Conservation (phyloP, 2,888 invertebrate species). For the Coenonympha arcania region DNA sequence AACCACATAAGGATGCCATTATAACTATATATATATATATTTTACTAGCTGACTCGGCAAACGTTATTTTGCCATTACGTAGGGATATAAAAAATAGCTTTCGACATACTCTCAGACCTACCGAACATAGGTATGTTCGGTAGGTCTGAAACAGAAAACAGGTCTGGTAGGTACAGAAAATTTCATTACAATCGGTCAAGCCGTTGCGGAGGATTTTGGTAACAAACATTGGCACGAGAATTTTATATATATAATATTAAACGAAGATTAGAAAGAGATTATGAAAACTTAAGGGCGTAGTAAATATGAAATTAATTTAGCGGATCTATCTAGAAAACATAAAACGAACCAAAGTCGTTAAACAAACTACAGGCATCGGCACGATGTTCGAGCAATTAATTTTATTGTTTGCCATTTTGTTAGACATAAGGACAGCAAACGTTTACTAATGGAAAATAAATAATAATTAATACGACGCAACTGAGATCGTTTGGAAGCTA, state of each 20-base stretch:
- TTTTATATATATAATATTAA: too few relatives aligned
- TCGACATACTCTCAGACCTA: too few relatives aligned
- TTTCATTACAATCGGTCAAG: too few relatives aligned
- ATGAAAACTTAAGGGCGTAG: background rate
- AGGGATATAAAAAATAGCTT: too few relatives aligned
- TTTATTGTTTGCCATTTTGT: slow-evolving; percentile 10
- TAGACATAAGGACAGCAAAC: background rate
- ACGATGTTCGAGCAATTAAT: slow-evolving; percentile 8
- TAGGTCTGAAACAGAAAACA: too few relatives aligned
- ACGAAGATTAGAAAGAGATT: background rate
- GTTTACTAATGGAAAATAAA: slow-evolving; percentile 1
- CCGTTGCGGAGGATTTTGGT: too few relatives aligned
- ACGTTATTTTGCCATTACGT: too few relatives aligned
- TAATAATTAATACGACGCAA: background rate
- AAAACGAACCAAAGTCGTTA: slow-evolving; percentile 8
- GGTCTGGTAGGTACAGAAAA: too few relatives aligned
- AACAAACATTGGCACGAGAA: background rate
- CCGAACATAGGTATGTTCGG: too few relatives aligned
- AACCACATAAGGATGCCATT: too few relatives aligned
- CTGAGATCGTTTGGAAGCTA: background rate
- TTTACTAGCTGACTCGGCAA: too few relatives aligned
- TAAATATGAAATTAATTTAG: background rate
- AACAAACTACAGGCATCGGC: slow-evolving; percentile 4
- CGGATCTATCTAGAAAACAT: background rate
- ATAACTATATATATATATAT: too few relatives aligned